Percentiles rank a stretch among this genome's conserved stretches.
These are phyloP conservation scores for Rhopilema esculentum DNA, from an alignment of 30 jellyfish, hydroid and myxozoan genomes.

Conservation along the genomic window DNA sequence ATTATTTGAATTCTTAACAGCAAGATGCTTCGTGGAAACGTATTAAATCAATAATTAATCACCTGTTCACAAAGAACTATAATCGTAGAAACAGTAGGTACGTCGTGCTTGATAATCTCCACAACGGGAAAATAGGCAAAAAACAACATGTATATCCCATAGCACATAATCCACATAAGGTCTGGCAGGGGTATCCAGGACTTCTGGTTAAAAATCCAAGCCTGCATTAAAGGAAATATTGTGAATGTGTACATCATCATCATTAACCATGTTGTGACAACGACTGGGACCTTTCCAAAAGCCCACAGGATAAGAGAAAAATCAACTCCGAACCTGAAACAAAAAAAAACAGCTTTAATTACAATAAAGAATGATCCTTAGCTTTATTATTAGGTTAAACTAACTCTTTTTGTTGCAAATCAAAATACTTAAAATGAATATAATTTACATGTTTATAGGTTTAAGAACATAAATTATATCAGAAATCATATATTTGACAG, in stretches of 20 bases:
- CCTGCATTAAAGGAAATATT: constrained; percentile 67
- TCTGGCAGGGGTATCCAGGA: constrained; percentile 77
- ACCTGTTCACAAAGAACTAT: constrained; percentile 85
- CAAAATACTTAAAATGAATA: too few relatives aligned
- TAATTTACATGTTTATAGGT: too few relatives aligned
- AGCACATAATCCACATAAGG: constrained; percentile 65
- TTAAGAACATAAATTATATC: too few relatives aligned
- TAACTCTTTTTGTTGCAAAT: too few relatives aligned
- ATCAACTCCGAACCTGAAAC: constrained; percentile 66
- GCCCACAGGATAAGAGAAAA: constrained; percentile 83
- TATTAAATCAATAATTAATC: neutral
- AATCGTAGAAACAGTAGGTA: constrained; percentile 86
- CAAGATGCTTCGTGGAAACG: too few relatives aligned
- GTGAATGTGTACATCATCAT: constrained; percentile 71
- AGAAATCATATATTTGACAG: too few relatives aligned
- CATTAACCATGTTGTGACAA: constrained; percentile 73
- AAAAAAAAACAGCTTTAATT: neutral
- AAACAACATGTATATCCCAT: constrained; percentile 67
- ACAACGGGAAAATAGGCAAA: constrained; percentile 78
- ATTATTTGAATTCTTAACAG: too few relatives aligned
- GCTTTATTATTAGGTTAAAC: too few relatives aligned
- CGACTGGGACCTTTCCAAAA: constrained; percentile 73
- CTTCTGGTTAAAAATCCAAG: constrained; percentile 65
- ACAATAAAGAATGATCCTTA: too few relatives aligned
- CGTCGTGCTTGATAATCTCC: constrained; percentile 34